Conservation (phyloP, 2,888 invertebrate species). For the Salticus scenicus region DNA sequence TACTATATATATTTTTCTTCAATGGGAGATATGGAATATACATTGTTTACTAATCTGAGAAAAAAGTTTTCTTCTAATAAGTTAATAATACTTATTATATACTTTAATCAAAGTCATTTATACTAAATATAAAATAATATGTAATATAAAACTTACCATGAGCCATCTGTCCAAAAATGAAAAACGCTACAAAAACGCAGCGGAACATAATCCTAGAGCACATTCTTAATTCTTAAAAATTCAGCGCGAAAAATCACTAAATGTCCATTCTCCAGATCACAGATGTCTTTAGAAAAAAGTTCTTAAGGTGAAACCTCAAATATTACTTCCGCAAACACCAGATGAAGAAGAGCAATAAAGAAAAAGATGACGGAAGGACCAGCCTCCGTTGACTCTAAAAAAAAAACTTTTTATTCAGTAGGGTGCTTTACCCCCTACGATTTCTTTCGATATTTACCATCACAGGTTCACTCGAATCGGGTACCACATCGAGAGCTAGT, state of each 20-base stretch:
- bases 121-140: no score
- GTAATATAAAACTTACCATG: constrained; percentile 48
- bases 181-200: constrained; percentile 3
- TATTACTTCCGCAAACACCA: neutral
- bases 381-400: neutral
- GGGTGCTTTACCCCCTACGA: neutral
- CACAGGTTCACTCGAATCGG: neutral
- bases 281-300: neutral
- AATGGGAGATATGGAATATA: no score
- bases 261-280: neutral
- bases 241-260: neutral
- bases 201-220: constrained; percentile 40
- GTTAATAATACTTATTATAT: no score
- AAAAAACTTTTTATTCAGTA: neutral
- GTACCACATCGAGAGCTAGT: neutral
- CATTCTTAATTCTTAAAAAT: constrained; percentile 3
- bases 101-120: no score
- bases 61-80: no score
- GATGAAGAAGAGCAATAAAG: neutral
- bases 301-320: neutral
- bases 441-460: neutral
- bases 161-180: neutral
- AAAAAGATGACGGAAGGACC: constrained; percentile 8
- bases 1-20: no score
- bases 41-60: no score